These are phyloP conservation scores for Bambusicola thoracicus DNA, from an alignment of 2,113 vertebrate genomes.

Conservation along the genomic window DNA sequence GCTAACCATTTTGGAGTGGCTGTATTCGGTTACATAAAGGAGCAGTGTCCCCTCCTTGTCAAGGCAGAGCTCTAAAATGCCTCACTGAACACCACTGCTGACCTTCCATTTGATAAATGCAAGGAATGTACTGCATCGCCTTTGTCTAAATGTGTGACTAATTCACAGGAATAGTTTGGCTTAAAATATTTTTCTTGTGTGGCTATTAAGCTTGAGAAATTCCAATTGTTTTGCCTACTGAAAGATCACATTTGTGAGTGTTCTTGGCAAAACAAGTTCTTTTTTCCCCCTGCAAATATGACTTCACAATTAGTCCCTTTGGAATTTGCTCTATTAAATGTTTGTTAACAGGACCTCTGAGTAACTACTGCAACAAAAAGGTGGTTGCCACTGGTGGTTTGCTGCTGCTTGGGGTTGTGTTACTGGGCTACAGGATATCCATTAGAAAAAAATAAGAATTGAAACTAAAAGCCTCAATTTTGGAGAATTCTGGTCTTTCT, in stretches of 20 bases:
- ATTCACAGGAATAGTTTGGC: background rate
- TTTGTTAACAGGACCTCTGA: background rate
- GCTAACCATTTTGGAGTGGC: background rate
- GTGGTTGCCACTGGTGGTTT: background rate
- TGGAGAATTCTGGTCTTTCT: background rate
- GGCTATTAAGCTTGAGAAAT: background rate
- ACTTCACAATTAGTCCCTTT: background rate
- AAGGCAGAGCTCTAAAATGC: slow-evolving; percentile 23
- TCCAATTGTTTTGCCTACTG: background rate
- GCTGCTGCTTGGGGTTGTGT: background rate
- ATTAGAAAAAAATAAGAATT: background rate
- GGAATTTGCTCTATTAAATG: background rate
- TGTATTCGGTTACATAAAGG: slow-evolving; percentile 30
- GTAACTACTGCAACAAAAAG: background rate
- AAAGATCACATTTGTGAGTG: background rate
- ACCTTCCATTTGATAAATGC: slow-evolving; percentile 25
- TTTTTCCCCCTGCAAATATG: accelerated
- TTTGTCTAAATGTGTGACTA: slow-evolving; percentile 15
- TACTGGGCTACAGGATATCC: background rate
- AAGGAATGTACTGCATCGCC: background rate
- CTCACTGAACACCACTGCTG: background rate
- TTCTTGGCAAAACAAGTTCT: background rate
- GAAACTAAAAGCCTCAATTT: background rate
- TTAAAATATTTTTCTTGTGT: background rate
- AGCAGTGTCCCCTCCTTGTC: background rate